Evolutionary conservation across 2,888 invertebrate genomes (phyloP).

Genomic region (Agrotis puta): DNA sequence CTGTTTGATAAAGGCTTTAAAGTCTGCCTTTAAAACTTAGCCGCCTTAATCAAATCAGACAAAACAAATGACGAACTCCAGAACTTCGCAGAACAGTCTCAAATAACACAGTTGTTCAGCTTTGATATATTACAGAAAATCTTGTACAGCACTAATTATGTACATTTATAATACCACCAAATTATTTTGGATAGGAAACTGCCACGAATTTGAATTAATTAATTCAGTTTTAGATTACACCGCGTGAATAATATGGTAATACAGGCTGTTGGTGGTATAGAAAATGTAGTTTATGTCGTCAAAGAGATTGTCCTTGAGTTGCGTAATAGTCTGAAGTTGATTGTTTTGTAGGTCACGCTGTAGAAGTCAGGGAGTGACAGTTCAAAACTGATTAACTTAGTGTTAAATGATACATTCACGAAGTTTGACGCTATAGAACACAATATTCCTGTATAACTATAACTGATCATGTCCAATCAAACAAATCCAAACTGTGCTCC

Average conservation of each 20-base stretch:
- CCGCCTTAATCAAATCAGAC: not conserved
- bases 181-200: constrained; percentile 69
- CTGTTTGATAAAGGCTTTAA: too few relatives aligned
- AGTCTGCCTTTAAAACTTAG: not conserved
- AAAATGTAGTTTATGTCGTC: constrained; percentile 49
- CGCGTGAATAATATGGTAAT: constrained; percentile 68
- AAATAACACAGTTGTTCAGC: constrained; percentile 49
- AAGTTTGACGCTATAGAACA: too few relatives aligned
- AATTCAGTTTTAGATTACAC: constrained; percentile 69
- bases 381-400: not conserved
- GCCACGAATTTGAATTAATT: constrained; percentile 68
- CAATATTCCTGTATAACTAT: too few relatives aligned
- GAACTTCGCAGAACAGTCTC: constrained; percentile 31
- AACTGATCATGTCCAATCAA: too few relatives aligned
- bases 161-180: constrained; percentile 74
- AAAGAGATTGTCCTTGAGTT: constrained; percentile 34
- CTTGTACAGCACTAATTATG: constrained; percentile 68
- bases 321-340: constrained; percentile 18
- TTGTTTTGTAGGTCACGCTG: constrained; percentile 14
- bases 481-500: too few relatives aligned
- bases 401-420: not conserved
- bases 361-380: not conserved
- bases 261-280: constrained; percentile 46
- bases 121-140: constrained; percentile 62
- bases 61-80: constrained; percentile 16